Conservation (phyloP, 2,113 vertebrate genomes). For the Haemorhous mexicanus region DNA sequence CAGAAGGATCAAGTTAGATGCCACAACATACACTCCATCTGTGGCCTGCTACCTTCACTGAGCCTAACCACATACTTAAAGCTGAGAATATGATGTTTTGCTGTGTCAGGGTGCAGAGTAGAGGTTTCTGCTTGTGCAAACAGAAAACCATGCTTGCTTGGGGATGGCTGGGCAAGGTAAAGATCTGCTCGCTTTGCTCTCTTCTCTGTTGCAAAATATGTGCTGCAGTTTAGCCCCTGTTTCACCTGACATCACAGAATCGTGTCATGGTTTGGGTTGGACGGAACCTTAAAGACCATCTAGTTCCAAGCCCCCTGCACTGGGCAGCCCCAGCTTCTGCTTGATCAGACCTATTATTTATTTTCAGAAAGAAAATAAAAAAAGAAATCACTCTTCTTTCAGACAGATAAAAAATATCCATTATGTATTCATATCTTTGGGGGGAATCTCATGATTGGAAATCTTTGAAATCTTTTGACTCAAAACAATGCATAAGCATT, state of each 20-base stretch:
- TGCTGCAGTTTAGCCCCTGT: neutral
- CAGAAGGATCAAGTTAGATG: neutral
- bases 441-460: neutral
- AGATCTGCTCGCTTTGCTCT: neutral
- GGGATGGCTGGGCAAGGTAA: neutral
- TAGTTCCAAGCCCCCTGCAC: neutral
- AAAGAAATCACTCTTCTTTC: neutral
- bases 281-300: neutral
- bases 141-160: rapidly evolving
- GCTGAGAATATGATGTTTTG: neutral
- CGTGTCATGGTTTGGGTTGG: neutral
- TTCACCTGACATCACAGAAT: neutral
- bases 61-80: neutral
- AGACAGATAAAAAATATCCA: neutral
- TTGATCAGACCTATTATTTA: neutral
- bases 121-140: neutral
- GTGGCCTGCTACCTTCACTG: neutral
- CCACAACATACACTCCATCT: neutral
- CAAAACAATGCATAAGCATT: neutral
- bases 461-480: neutral
- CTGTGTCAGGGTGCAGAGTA: neutral
- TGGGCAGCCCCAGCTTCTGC: neutral
- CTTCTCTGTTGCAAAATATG: rapidly evolving
- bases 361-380: neutral
- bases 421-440: neutral